Evolutionary conservation across 35 echinoderm and acorn worm genomes (phyloP), one percentile per base, ranked within the genome.

Genomic region (Apostichopus californicus): DNA sequence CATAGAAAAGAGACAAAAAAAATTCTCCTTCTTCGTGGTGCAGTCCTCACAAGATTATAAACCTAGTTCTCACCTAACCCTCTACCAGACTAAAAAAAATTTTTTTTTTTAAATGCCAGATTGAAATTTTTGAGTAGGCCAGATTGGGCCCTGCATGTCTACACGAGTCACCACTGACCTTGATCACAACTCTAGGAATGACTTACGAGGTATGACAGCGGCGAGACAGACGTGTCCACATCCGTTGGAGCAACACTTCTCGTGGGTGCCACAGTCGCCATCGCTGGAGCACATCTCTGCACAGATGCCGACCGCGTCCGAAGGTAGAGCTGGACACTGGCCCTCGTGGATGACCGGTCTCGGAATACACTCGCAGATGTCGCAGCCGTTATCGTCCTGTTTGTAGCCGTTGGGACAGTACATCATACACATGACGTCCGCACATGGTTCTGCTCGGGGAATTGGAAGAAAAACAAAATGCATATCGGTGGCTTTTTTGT

Each of bases 191-290:
- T 46, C 34, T 46, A 46, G 71, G 7, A 75, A 75, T 22, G 58
- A 63, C 81, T 77, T 46, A 89, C 86, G 15, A 1, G 73, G 78
- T 5, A 28, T 34, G 46, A 54, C 55, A 57, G 80, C 82, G 55
- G 81, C 25, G 55, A 73, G 52, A 79, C 93, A 94, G 73, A 86
- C 92, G 89, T 94, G 95, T 63, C 95, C 95, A 68, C 95, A 97
- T 13, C 96, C 96, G 86, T 98, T 98, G 21, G 94, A 93, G 91
- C 96, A 98, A 71, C 96, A 98, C 88, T 98, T 98, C 72, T 92
- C 56, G 86, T 93, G 24, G 57, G 46, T 77, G 17, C 70, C 82
- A 72, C 94, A 95, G 5, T 77, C 79, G n/a, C 64, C 83, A 70
- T 87, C 90, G 46, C 73, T 64, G 24, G 75, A 55, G 75, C 94